Percentiles rank a stretch among this genome's conserved stretches.
Conservation (phyloP, 2,113 vertebrate genomes). For the Hypocryptadius cinnamomeus region DNA sequence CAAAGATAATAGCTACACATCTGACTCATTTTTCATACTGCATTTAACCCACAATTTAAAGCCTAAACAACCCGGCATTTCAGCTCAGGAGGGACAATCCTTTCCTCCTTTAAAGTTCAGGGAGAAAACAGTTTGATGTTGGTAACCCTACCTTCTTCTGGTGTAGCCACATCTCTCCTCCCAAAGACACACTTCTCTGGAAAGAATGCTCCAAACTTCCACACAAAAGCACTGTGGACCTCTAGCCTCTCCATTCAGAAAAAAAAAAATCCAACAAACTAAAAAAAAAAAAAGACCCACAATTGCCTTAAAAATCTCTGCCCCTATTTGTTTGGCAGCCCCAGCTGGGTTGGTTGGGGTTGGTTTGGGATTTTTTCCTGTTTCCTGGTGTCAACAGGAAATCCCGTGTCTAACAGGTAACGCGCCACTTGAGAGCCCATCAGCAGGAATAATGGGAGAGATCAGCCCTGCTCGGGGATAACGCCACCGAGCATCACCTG, state of each 20-base stretch:
- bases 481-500: slow-evolving; percentile 77
- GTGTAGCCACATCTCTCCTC: slow-evolving; percentile 2
- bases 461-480: slow-evolving; percentile 70
- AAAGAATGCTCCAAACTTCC: slow-evolving; percentile 44
- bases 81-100: neutral
- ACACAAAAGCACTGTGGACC: slow-evolving; percentile 12
- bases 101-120: neutral
- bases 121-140: neutral
- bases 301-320: slow-evolving; percentile 10
- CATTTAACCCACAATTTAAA: slow-evolving; percentile 52
- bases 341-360: neutral
- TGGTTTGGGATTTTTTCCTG: neutral
- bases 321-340: slow-evolving; percentile 19
- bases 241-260: slow-evolving; percentile 26
- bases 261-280: neutral
- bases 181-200: slow-evolving; percentile 41
- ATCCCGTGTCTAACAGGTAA: slow-evolving; percentile 72
- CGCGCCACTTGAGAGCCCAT: slow-evolving; percentile 66
- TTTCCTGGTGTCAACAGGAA: slow-evolving; percentile 55
- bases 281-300: no score
- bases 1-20: slow-evolving; percentile 52
- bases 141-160: slow-evolving; percentile 58
- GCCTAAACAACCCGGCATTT: slow-evolving; percentile 14
- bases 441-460: slow-evolving; percentile 71
- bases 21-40: slow-evolving; percentile 50